phyloP scores from a whole-genome alignment of 2,113 vertebrate species.

The Phalacrocorax brasilianus region DNA sequence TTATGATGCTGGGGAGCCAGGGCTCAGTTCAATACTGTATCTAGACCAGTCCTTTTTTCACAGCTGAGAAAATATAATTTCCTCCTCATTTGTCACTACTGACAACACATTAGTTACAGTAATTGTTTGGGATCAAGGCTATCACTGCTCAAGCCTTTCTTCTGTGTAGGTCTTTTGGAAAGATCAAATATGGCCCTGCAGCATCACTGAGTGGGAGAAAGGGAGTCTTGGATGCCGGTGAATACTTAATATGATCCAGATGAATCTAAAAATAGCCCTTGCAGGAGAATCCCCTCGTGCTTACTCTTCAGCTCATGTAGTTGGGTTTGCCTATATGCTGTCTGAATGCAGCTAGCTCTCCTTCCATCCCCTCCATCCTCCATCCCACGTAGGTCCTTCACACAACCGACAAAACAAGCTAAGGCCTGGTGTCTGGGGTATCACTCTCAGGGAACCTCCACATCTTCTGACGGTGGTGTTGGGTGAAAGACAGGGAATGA shows the following conservation, averaged over 20 bases:
- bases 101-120: background rate
- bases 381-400: background rate
- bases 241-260: background rate
- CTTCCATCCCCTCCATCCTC: background rate
- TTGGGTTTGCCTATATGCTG: background rate
- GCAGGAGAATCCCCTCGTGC: background rate
- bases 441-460: background rate
- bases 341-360: background rate
- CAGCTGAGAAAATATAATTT: background rate
- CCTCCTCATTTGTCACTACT: constrained; percentile 1
- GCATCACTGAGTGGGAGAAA: background rate
- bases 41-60: background rate
- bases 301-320: background rate
- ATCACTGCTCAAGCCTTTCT: background rate
- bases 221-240: background rate
- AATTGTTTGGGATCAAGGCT: background rate
- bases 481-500: background rate
- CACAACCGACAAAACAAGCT: background rate
- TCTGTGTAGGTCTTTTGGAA: background rate
- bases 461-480: background rate
- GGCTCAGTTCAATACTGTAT: background rate
- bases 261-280: background rate
- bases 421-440: background rate
- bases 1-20: background rate
- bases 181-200: background rate